A percentile compares a stretch with the other conserved stretches of the same genome.
phyloP scores from a whole-genome alignment of 1,140 invertebrate genomes.

The Plectus sambesii region DNA sequence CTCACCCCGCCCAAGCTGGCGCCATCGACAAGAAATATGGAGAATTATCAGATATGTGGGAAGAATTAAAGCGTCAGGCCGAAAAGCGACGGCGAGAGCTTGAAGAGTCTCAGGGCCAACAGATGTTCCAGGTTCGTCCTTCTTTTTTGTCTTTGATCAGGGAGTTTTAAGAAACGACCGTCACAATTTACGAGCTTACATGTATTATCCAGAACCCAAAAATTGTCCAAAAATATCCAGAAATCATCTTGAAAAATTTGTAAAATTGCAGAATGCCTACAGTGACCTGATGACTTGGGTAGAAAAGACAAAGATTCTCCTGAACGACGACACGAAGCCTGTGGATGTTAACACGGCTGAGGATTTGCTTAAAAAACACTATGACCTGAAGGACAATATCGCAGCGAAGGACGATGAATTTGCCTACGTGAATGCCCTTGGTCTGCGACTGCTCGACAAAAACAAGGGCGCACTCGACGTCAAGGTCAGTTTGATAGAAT shows the following conservation, averaged over 20 bases:
- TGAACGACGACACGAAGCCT: conserved; percentile 60
- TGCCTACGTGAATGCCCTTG: conserved; percentile 52
- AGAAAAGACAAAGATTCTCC: conserved; percentile 61
- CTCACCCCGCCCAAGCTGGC: conserved; percentile 74
- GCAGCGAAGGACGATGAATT: conserved; percentile 70
- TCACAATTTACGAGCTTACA: too few relatives aligned
- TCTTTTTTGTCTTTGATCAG: conserved; percentile 15
- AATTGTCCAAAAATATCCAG: conserved; percentile 66
- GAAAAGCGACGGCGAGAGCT: conserved; percentile 50
- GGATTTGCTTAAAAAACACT: conserved; percentile 73
- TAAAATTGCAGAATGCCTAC: conserved; percentile 6
- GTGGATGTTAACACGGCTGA: conserved; percentile 59
- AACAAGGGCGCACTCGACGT: conserved; percentile 46
- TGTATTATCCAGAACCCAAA: too few relatives aligned
- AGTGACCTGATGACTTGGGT: conserved; percentile 59
- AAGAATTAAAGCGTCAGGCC: conserved; percentile 56
- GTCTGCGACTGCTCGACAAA: conserved; percentile 49
- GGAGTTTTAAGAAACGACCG: too few relatives aligned
- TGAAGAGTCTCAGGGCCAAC: conserved; percentile 81
- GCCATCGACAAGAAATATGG: conserved; percentile 72
- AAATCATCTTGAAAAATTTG: conserved; percentile 33
- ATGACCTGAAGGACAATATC: conserved; percentile 80
- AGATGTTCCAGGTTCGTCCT: conserved; percentile 78
- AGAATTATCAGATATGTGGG: conserved; percentile 76
- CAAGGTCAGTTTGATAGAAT: conserved; percentile 35